Conservation (phyloP, 2,888 invertebrate genomes). For the Ferrisia virgata region DNA sequence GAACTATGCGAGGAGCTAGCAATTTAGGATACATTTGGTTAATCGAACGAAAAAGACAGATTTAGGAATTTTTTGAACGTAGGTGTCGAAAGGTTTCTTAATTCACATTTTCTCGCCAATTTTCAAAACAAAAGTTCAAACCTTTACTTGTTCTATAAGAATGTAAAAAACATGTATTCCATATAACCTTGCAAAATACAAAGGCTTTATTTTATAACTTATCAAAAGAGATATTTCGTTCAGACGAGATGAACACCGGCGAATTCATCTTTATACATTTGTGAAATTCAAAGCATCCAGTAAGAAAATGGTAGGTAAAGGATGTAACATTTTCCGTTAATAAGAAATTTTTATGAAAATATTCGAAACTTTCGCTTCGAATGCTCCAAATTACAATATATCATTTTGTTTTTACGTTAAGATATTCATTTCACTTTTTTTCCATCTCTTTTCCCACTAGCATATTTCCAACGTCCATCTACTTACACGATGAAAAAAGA, state of each 20-base stretch:
- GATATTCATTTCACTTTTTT: not conserved
- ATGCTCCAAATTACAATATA: not conserved
- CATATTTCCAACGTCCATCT: not conserved
- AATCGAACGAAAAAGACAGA: not conserved
- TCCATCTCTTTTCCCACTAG: not conserved
- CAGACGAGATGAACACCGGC: not conserved
- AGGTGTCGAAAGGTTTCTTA: not conserved
- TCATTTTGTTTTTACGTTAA: not conserved
- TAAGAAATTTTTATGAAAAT: conserved; percentile 9
- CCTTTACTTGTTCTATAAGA: not conserved
- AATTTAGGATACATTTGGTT: not conserved
- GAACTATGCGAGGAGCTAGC: not conserved
- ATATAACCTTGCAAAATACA: not conserved
- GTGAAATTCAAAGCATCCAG: not conserved
- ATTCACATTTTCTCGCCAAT: not conserved
- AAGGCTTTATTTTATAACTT: not conserved
- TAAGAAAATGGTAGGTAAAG: not conserved
- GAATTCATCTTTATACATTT: not conserved
- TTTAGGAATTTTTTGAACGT: not conserved
- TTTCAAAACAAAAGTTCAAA: not conserved
- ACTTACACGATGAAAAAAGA: not conserved
- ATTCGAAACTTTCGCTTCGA: not conserved
- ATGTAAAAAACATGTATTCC: not conserved
- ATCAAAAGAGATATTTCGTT: not conserved
- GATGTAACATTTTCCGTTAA: not conserved